Percentiles rank a stretch among this genome's conserved stretches.
Conservation (phyloP, 2,888 invertebrate species). For the Neria commutata region DNA sequence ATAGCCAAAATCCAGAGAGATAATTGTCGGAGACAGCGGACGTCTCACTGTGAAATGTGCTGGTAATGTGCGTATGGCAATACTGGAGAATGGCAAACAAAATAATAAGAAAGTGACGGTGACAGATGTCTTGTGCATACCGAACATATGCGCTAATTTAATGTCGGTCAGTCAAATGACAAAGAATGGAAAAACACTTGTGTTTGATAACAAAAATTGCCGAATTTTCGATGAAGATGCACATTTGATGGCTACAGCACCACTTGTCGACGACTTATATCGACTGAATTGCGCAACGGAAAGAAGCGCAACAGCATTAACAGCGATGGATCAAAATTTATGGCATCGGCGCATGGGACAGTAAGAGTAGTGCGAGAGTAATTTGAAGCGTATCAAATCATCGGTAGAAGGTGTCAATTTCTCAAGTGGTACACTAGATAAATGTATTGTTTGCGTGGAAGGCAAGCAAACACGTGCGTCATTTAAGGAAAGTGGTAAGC, state of each 20-base stretch:
- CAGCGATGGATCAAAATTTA: neutral
- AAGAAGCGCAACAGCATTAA: neutral
- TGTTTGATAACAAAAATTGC: constrained; percentile 22
- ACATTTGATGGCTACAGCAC: neutral
- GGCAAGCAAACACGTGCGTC: neutral
- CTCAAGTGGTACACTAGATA: constrained; percentile 8
- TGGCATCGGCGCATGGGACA: neutral
- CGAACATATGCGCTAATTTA: constrained; percentile 18
- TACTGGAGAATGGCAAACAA: too few relatives aligned
- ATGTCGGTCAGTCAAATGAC: constrained; percentile 27
- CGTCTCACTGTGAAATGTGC: too few relatives aligned
- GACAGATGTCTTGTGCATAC: too few relatives aligned
- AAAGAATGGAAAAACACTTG: constrained; percentile 24
- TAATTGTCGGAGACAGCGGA: constrained; percentile 12
- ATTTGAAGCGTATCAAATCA: neutral
- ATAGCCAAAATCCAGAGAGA: constrained; percentile 7
- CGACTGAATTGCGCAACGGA: constrained; percentile 11
- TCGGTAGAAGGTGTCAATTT: constrained; percentile 2
- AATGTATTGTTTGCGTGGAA: constrained; percentile 15
- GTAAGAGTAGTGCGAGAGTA: neutral
- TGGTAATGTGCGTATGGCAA: neutral
- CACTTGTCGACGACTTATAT: constrained; percentile 11
- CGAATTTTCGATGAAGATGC: constrained; percentile 19
- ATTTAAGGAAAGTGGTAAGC: neutral
- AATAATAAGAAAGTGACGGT: too few relatives aligned